A percentile compares a stretch with the other conserved stretches of the same genome.
These are phyloP conservation scores for Lepidurus arcticus DNA, from an alignment of 1,140 invertebrate genomes.

Conservation along the genomic window DNA sequence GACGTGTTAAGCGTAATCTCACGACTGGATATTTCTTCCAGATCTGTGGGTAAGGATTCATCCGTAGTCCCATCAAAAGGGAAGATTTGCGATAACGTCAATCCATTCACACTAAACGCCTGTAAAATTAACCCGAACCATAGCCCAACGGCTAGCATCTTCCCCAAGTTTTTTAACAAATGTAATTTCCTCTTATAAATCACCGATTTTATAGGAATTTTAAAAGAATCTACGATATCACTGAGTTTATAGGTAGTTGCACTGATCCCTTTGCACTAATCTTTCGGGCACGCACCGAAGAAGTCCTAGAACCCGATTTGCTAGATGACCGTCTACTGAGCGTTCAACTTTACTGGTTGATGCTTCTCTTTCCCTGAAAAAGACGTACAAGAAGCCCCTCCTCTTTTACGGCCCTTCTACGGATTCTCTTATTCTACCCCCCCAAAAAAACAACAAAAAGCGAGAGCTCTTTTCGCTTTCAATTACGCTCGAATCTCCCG, in stretches of 20 bases:
- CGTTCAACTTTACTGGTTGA: background rate
- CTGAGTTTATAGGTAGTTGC: background rate
- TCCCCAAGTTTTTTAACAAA: background rate
- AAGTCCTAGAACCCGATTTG: background rate
- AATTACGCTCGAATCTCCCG: too few relatives aligned
- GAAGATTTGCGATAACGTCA: background rate
- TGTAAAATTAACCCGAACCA: background rate
- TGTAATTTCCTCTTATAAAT: background rate
- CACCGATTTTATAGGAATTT: background rate
- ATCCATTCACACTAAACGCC: background rate
- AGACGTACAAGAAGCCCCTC: background rate
- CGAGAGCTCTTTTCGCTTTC: too few relatives aligned
- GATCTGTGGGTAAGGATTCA: slow-evolving; percentile 32
- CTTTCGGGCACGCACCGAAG: background rate
- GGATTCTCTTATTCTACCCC: background rate
- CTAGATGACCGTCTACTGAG: background rate
- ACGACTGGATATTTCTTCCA: slow-evolving; percentile 46
- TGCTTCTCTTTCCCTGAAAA: background rate
- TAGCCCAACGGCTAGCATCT: background rate
- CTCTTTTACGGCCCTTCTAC: background rate
- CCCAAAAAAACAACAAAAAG: background rate
- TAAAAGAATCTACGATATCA: background rate
- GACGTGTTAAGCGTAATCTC: slow-evolving; percentile 54
- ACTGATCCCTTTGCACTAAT: slow-evolving; percentile 5
- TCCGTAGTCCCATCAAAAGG: slow-evolving; percentile 10